Evolutionary conservation across 2,797 vertebrate species (phyloP).

Genomic region (Siniperca undulata): DNA sequence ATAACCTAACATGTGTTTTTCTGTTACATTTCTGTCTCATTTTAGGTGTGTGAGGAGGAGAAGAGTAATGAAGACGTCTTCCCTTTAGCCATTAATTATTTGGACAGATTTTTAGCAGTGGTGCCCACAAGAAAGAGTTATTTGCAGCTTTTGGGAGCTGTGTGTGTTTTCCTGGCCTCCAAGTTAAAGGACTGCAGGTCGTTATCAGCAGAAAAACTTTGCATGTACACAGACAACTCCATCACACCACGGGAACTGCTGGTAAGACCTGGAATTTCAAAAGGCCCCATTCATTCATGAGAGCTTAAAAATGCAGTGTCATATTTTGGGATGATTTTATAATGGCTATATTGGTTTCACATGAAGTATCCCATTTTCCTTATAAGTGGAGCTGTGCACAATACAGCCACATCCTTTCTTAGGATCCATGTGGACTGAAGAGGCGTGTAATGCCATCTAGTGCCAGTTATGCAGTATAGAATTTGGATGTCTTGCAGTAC

Average conservation of each 20-base stretch:
- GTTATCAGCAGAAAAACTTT: slow-evolving; percentile 93
- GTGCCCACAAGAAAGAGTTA: slow-evolving; percentile 90
- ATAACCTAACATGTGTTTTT: slow-evolving; percentile 4
- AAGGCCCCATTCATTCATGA: slow-evolving; percentile 47
- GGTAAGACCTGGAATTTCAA: slow-evolving; percentile 86
- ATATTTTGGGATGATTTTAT: slow-evolving; percentile 60
- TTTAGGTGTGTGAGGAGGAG: slow-evolving; percentile 95
- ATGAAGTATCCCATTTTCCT: slow-evolving; percentile 74
- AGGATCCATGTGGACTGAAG: slow-evolving; percentile 67
- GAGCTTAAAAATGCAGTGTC: slow-evolving; percentile 42
- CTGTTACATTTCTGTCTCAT: slow-evolving; percentile 31
- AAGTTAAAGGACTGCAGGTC: slow-evolving; percentile 95
- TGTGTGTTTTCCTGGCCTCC: slow-evolving; percentile 96
- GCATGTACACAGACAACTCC: slow-evolving; percentile 97
- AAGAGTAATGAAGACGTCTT: slow-evolving; percentile 95
- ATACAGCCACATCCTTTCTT: slow-evolving; percentile 70
- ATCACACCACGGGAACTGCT: slow-evolving; percentile 93
- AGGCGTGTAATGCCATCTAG: slow-evolving; percentile 83
- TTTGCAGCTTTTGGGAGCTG: slow-evolving; percentile 94
- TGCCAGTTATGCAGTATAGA: slow-evolving; percentile 83
- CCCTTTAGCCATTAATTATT: slow-evolving; percentile 96
- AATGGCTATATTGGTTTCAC: slow-evolving; percentile 64
- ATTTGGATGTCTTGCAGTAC: slow-evolving; percentile 1
- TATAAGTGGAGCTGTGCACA: slow-evolving; percentile 63
- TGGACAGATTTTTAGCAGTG: slow-evolving; percentile 95